A percentile compares a stretch with the other conserved stretches of the same genome.
Evolutionary conservation across 2,113 vertebrate genomes (phyloP).

Genomic region (Acrocephalus arundinaceus): DNA sequence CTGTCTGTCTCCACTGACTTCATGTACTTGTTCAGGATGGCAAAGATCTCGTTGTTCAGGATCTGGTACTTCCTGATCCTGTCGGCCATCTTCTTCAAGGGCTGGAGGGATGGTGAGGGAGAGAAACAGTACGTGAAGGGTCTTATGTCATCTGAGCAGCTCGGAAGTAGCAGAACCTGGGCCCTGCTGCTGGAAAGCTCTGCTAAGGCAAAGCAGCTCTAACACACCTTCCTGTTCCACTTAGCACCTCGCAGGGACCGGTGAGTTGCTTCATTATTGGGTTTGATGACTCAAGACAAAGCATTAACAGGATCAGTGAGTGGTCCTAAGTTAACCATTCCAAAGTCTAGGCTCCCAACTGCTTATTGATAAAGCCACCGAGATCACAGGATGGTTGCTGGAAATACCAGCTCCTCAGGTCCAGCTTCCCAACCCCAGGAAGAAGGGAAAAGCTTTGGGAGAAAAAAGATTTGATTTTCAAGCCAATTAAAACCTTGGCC

Average conservation of each 20-base stretch:
- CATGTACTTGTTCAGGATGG: slow-evolving; percentile 99
- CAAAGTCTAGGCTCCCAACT: not conserved
- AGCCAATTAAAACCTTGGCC: slow-evolving; percentile 34
- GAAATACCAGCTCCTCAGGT: not conserved
- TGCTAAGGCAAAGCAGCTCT: not conserved
- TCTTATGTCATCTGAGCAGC: not conserved
- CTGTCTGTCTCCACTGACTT: slow-evolving; percentile 98
- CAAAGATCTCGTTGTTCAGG: slow-evolving; percentile 98
- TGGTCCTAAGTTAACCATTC: not conserved
- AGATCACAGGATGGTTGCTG: not conserved
- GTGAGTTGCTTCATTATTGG: not conserved
- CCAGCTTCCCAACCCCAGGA: not conserved
- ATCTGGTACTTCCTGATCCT: slow-evolving; percentile 99
- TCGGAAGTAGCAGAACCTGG: not conserved
- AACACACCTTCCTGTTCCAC: not conserved
- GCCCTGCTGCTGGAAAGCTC: not conserved
- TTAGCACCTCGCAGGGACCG: not conserved
- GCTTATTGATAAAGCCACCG: slow-evolving; percentile 3
- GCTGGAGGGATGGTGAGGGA: slow-evolving; percentile 72
- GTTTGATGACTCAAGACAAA: not conserved
- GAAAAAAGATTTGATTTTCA: not conserved
- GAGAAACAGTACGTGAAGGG: not conserved
- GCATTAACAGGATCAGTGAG: slow-evolving; percentile 12
- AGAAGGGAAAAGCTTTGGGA: not conserved
- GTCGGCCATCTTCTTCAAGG: slow-evolving; percentile 99